Conservation (phyloP, 2,888 invertebrate species). For the Orgyia antiqua region DNA sequence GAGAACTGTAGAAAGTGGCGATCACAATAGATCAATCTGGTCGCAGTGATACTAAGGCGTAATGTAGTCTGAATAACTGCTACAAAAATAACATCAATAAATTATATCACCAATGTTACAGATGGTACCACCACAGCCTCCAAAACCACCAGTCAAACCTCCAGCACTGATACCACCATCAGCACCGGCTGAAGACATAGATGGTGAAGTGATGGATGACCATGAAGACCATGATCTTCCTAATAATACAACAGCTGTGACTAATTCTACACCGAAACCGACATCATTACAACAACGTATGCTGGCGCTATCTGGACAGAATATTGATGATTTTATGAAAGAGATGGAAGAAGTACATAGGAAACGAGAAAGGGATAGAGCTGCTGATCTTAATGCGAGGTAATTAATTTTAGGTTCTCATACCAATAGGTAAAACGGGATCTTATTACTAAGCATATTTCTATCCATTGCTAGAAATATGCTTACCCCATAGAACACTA, state of each 20-base stretch:
- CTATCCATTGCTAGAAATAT: background rate
- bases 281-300: conserved; percentile 91
- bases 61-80: too few relatives aligned
- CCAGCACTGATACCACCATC: conserved; percentile 4
- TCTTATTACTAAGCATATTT: background rate
- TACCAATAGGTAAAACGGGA: too few relatives aligned
- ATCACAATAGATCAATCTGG: too few relatives aligned
- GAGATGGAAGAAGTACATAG: conserved; percentile 93
- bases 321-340: conserved; percentile 94
- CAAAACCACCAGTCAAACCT: conserved; percentile 1
- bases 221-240: conserved; percentile 30
- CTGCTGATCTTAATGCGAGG: conserved; percentile 79
- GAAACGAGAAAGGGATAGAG: conserved; percentile 83
- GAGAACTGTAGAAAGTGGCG: too few relatives aligned
- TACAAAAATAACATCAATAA: too few relatives aligned
- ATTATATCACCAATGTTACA: too few relatives aligned
- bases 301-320: conserved; percentile 93
- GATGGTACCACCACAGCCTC: conserved; percentile 10
- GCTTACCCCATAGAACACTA: too few relatives aligned
- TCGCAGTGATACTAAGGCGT: too few relatives aligned
- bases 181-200: conserved; percentile 26
- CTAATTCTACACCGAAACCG: conserved; percentile 84
- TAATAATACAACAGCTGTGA: conserved; percentile 38
- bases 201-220: conserved; percentile 50
- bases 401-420: conserved; percentile 16